phyloP scores from a whole-genome alignment of 2,888 invertebrate genomes.

The Meliscaeva auricollis region DNA sequence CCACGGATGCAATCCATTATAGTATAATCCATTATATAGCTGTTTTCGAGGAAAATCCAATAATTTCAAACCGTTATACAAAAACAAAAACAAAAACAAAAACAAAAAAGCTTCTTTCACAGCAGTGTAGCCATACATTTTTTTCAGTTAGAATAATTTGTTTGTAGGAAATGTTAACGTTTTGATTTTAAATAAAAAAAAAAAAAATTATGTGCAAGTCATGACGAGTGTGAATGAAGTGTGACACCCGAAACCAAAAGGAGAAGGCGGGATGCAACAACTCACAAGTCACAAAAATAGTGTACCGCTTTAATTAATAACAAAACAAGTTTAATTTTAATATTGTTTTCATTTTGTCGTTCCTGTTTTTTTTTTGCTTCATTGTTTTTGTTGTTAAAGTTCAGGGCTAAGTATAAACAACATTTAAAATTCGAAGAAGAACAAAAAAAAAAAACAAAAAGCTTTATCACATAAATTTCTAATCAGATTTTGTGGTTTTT shows the following conservation, averaged over 20 bases:
- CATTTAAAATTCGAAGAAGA: slow-evolving; percentile 32
- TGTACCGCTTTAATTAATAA: slow-evolving; percentile 34
- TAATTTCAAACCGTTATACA: too few species aligned
- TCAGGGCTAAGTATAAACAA: slow-evolving; percentile 26
- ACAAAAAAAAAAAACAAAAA: slow-evolving; percentile 8
- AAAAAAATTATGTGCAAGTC: slow-evolving; percentile 32
- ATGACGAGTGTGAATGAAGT: slow-evolving; percentile 21
- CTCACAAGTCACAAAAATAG: slow-evolving; percentile 9
- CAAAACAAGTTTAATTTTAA: slow-evolving; percentile 21
- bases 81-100: neutral
- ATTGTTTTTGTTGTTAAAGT: slow-evolving; percentile 6
- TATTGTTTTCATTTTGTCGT: neutral
- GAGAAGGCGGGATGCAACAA: neutral
- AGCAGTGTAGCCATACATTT: neutral
- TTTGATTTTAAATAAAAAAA: slow-evolving; percentile 16
- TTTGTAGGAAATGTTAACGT: slow-evolving; percentile 20
- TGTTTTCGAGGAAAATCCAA: too few species aligned
- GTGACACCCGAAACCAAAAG: slow-evolving; percentile 25
- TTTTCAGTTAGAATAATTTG: neutral
- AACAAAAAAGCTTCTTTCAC: neutral
- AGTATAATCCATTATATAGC: too few species aligned
- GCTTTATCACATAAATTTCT: slow-evolving; percentile 7
- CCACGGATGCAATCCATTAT: too few species aligned
- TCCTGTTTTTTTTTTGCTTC: neutral
- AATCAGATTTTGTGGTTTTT: slow-evolving; percentile 1